Evolutionary conservation across 2,113 vertebrate genomes (phyloP), one percentile per base, ranked within the genome.

Genomic region (Propithecus coquereli): DNA sequence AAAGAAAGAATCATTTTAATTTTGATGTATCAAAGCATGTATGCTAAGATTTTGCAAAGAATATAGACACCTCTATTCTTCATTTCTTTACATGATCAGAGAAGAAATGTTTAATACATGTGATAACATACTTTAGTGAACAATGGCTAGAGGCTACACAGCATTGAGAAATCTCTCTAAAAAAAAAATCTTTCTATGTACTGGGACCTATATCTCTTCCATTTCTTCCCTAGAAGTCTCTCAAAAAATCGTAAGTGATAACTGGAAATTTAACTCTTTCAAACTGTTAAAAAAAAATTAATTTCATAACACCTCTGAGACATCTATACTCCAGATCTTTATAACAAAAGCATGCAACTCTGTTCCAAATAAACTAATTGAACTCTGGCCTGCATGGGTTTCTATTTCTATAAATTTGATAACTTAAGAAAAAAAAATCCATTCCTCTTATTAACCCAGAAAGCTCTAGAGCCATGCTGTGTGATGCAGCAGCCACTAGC

Each of bases 181-280:
- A 93, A 83, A 73, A 84, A 94, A 73, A 77, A 65, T 6, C 68
- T 87, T 94, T 81, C 57, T 76, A 45, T 90, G 54, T 73, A 37
- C 45, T 79, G 74, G 47, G 74, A 77, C 40, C 10, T 94, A n/a
- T 40, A 43, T n/a, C 70, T 37, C 68, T 30, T 83, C 13, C 40
- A 92, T 54, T 87, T 40, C 50, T 73, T 54, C 34, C 80, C n/a
- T 65, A 59, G 70, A 57, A 71, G 47, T 77, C 12, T 17, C 47
- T 94, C 82, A 92, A 87, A 95, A 79, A 94, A 57, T 30, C 8
- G 0, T 65, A 77, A 87, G 13, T 84, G 47, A 32, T 74, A 80
- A 91, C 30, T 79, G 27, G 16, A 54, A 91, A 95, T 17, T 68
- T 83, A 81, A 83, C 27, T 70, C 23, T 85, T 65, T 52, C 20